phyloP scores from a whole-genome alignment of 2,888 invertebrate genomes.

The Himalopsyche tibetana region DNA sequence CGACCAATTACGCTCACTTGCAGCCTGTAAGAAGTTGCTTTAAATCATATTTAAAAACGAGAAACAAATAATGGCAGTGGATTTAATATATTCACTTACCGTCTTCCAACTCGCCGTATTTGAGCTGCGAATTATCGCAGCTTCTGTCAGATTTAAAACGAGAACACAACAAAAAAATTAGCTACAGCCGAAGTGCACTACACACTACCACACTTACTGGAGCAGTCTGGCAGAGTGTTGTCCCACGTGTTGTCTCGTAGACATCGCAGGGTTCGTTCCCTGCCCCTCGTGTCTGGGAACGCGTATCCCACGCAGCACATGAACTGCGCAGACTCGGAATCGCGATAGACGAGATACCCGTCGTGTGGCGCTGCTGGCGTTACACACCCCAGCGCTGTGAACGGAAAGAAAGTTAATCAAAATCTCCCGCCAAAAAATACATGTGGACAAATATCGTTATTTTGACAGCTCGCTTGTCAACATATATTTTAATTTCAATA shows the following conservation, averaged over 20 bases:
- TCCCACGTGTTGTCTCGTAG: slow-evolving; percentile 82
- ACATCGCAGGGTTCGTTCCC: slow-evolving; percentile 80
- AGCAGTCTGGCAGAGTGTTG: slow-evolving; percentile 74
- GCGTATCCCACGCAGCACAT: slow-evolving; percentile 82
- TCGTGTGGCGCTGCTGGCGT: slow-evolving; percentile 80
- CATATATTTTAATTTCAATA: too few species aligned
- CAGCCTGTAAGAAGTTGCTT: not conserved
- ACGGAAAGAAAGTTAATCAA: slow-evolving; percentile 53
- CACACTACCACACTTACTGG: slow-evolving; percentile 54
- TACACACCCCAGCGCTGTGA: slow-evolving; percentile 82
- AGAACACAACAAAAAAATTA: slow-evolving; percentile 33
- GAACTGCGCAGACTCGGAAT: slow-evolving; percentile 81
- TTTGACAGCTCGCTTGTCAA: too few species aligned
- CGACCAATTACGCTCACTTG: slow-evolving; percentile 9
- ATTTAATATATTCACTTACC: not conserved
- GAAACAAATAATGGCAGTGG: not conserved
- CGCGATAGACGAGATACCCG: slow-evolving; percentile 82
- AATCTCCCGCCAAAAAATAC: slow-evolving; percentile 52
- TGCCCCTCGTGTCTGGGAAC: slow-evolving; percentile 82
- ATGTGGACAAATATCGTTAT: too few species aligned
- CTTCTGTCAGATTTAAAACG: slow-evolving; percentile 24
- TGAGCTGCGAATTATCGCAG: slow-evolving; percentile 29
- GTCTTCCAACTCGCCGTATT: slow-evolving; percentile 24
- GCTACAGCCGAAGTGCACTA: slow-evolving; percentile 3
- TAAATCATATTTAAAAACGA: not conserved